Conservation (phyloP, 1,140 invertebrate species). For the Samia ricini region DNA sequence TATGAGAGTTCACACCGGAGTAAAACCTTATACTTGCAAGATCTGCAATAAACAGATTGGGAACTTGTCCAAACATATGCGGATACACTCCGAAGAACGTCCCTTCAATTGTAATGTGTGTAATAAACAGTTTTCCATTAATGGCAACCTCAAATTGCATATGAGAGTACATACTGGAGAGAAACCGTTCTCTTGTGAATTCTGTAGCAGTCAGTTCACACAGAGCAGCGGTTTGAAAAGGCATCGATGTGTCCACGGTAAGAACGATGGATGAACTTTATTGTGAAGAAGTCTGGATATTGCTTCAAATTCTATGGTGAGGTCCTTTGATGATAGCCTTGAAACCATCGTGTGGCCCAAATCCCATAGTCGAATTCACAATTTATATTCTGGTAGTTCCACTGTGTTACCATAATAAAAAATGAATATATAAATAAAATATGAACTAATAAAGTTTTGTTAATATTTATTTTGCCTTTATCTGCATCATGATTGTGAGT, state of each 20-base stretch:
- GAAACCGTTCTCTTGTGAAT: conserved; percentile 39
- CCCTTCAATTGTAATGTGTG: conserved; percentile 81
- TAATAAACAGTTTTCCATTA: conserved; percentile 80
- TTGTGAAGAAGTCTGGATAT: background rate
- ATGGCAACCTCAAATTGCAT: conserved; percentile 77
- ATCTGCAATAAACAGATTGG: conserved; percentile 67
- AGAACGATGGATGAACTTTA: conserved; percentile 2
- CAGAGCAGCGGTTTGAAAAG: conserved; percentile 51
- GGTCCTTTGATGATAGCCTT: too few species aligned
- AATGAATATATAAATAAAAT: too few species aligned
- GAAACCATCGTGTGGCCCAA: too few species aligned
- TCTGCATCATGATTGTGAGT: too few species aligned
- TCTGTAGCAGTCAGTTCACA: conserved; percentile 50
- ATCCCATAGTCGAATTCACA: too few species aligned
- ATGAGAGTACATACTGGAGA: conserved; percentile 76
- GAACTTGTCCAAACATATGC: conserved; percentile 82
- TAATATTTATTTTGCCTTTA: too few species aligned
- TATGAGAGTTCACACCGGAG: conserved; percentile 48
- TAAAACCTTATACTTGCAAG: conserved; percentile 62
- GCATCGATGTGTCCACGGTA: conserved; percentile 42
- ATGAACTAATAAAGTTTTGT: too few species aligned
- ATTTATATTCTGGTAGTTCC: too few species aligned
- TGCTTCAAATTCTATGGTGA: too few species aligned
- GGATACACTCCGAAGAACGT: conserved; percentile 83
- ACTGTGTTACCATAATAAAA: too few species aligned